Evolutionary conservation across 2,113 vertebrate species (phyloP), one percentile per base, ranked within the genome.

Genomic region (Cyanoderma ruficeps): DNA sequence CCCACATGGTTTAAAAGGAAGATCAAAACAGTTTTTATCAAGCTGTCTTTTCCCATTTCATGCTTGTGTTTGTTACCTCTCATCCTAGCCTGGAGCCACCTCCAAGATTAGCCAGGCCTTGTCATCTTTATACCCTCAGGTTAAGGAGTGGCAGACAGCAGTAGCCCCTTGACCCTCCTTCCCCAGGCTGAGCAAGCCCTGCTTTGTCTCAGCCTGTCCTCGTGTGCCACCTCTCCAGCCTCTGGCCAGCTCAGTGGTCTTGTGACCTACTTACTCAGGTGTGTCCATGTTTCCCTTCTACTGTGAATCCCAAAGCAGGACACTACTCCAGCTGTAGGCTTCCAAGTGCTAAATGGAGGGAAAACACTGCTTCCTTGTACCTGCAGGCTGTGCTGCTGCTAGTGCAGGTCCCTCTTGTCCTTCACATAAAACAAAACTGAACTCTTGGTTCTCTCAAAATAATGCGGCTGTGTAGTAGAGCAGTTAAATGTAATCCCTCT

Each of bases 71-170:
- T 2, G 1, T 59, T 70, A 19, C 35, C 33, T 67, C 41, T 74
- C 28, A 7, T 53, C 37, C 18, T 65, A 74, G 35, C 64, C 20
- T 70, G 56, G 23, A 90, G 50, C 41, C 31, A 18, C n/a, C 12
- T 60, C 47, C 56, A 44, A 39, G 31, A 33, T 24, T 9, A 61
- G 19, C n/a, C 47, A 69, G 52, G 31, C 22, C 16, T 52, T 47
- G 15, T 53, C 3, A 1, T 33, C 44, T 31, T 90, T 31, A 6
- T 78, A 31, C 10, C 15, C 11, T 46, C 3, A 0, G 2, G 3
- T 70, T 44, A 44, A 30, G n/a, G 67, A 57, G 50, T 18, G 20
- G 24, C 12, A 24, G 59, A 11, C 28, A 57, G 41, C 69, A 49
- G 57, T 5, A 30, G 60, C 1, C 11, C 39, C 14, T 12, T 81